Conservation (phyloP, 2,113 vertebrate genomes). For the Guaruba guarouba region DNA sequence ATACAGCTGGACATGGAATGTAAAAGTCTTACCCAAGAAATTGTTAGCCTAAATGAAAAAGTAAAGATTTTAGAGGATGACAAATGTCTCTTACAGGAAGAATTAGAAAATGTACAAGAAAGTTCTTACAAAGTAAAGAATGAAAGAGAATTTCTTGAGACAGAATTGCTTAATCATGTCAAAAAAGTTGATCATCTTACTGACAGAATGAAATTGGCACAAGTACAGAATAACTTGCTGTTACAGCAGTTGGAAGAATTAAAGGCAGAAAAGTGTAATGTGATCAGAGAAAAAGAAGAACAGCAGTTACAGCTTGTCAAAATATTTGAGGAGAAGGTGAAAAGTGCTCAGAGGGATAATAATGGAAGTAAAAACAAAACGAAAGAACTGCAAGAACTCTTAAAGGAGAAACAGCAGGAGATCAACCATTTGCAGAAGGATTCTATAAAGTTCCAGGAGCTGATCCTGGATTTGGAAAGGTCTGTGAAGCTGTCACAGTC, state of each 20-base stretch:
- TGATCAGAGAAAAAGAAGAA: constrained; percentile 78
- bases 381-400: constrained; percentile 84
- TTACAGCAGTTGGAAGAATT: constrained; percentile 72
- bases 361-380: constrained; percentile 80
- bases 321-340: constrained; percentile 84
- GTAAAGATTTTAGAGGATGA: constrained; percentile 86
- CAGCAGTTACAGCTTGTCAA: constrained; percentile 79
- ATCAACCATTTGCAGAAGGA: constrained; percentile 85
- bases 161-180: constrained; percentile 78
- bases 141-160: constrained; percentile 86
- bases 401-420: constrained; percentile 88
- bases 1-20: constrained; percentile 69
- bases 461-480: constrained; percentile 82
- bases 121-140: constrained; percentile 83
- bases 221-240: constrained; percentile 75
- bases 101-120: constrained; percentile 84
- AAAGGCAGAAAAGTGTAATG: constrained; percentile 68
- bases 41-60: constrained; percentile 79
- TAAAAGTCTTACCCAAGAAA: constrained; percentile 69
- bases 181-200: constrained; percentile 80
- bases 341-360: constrained; percentile 77
- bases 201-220: constrained; percentile 68
- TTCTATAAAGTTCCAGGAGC: constrained; percentile 84
- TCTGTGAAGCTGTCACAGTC: constrained; percentile 74
- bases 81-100: constrained; percentile 84